A percentile compares a stretch with the other conserved stretches of the same genome.
phyloP scores from a whole-genome alignment of 2,888 invertebrate species.

The Lapara coniferarum region DNA sequence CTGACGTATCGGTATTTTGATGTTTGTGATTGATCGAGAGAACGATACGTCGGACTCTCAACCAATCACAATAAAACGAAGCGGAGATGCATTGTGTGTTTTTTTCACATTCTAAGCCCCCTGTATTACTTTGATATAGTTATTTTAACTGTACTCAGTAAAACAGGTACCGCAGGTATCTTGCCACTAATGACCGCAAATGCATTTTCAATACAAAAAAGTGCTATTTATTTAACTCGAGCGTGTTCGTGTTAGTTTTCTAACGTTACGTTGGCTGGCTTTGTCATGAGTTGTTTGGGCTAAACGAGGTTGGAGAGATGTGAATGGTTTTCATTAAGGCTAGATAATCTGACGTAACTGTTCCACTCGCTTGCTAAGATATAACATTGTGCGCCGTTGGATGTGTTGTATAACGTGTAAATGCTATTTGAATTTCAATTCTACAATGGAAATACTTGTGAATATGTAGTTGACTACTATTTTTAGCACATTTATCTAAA shows the following conservation, averaged over 20 bases:
- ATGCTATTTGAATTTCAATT: background rate
- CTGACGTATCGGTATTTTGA: too few relatives aligned
- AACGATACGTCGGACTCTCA: too few relatives aligned
- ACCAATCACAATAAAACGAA: too few relatives aligned
- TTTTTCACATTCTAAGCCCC: too few relatives aligned
- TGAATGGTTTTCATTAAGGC: conserved; percentile 19
- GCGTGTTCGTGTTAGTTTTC: background rate
- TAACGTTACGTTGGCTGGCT: background rate
- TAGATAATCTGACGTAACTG: conserved; percentile 9
- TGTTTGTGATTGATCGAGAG: too few relatives aligned
- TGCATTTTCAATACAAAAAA: conserved; percentile 11
- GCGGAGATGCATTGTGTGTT: too few relatives aligned
- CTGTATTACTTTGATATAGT: background rate
- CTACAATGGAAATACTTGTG: background rate
- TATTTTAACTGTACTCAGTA: background rate
- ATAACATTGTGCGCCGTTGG: background rate
- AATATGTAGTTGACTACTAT: background rate
- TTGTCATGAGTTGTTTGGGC: background rate
- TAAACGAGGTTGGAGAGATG: background rate
- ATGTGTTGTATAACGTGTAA: conserved; percentile 10
- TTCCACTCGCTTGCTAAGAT: background rate
- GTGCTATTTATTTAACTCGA: conserved; percentile 1
- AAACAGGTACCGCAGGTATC: background rate
- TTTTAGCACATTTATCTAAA: too few relatives aligned
- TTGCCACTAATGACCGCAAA: background rate